Conservation (phyloP, 2,113 vertebrate genomes). For the Apteryx mantelli region DNA sequence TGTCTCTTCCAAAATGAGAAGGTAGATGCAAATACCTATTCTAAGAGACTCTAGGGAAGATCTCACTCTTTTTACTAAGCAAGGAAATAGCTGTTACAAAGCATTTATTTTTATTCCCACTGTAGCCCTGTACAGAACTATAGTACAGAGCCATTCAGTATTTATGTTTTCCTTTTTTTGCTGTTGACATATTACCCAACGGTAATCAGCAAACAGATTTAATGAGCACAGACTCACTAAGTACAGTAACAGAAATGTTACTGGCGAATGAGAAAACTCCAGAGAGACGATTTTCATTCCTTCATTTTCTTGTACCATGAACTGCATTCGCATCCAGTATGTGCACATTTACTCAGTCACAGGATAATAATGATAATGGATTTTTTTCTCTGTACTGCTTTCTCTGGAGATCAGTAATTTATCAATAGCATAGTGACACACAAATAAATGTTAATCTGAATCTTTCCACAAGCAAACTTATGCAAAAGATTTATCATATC, state of each 20-base stretch:
- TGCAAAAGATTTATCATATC: conserved; percentile 46
- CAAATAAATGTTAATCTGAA: conserved; percentile 63
- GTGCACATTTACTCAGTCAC: conserved; percentile 52
- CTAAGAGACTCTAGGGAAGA: neutral
- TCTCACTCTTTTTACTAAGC: neutral
- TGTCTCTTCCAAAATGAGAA: neutral
- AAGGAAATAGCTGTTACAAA: neutral
- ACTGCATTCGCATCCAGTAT: conserved; percentile 37
- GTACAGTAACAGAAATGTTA: conserved; percentile 13
- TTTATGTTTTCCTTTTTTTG: conserved; percentile 20
- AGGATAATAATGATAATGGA: conserved; percentile 38
- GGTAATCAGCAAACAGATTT: conserved; percentile 56
- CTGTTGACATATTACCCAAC: conserved; percentile 31
- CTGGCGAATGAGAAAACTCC: conserved; percentile 40
- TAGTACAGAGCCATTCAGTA: neutral
- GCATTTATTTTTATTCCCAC: conserved; percentile 12
- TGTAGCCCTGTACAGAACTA: neutral
- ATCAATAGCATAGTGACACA: conserved; percentile 49
- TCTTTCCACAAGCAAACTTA: conserved; percentile 60
- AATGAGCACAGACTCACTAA: conserved; percentile 39
- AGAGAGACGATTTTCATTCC: neutral
- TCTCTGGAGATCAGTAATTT: conserved; percentile 48
- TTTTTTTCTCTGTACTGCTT: conserved; percentile 50
- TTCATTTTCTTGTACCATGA: conserved; percentile 52
- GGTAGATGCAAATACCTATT: neutral